phyloP scores from a whole-genome alignment of 2,888 invertebrate genomes.

The Proisotoma minuta region DNA sequence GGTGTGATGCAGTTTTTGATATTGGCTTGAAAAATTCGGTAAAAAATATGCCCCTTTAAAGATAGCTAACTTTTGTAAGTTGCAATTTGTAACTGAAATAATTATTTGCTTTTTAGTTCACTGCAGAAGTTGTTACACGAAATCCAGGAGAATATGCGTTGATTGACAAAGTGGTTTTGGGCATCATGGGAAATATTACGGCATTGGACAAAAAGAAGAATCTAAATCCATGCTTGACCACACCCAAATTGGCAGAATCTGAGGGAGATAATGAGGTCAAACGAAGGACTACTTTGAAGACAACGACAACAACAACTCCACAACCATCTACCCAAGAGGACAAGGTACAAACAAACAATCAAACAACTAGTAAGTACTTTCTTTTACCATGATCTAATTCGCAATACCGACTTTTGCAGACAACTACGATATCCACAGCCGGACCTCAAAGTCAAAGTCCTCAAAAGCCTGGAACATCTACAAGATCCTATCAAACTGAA shows the following conservation, averaged over 20 bases:
- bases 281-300: background rate
- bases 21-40: constrained; percentile 16
- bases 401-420: too few species aligned
- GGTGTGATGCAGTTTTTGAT: constrained; percentile 34
- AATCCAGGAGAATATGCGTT: constrained; percentile 25
- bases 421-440: background rate
- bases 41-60: constrained; percentile 1
- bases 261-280: constrained; percentile 9
- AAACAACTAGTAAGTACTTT: too few species aligned
- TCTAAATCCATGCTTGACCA: constrained; percentile 20
- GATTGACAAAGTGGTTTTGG: constrained; percentile 30
- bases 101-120: constrained; percentile 15
- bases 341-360: constrained; percentile 4
- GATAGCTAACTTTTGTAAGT: background rate
- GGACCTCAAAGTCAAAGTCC: background rate
- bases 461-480: background rate
- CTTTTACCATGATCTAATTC: too few species aligned
- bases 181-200: constrained; percentile 23
- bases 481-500: constrained; percentile 4
- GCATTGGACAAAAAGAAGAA: background rate
- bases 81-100: background rate
- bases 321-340: constrained; percentile 14
- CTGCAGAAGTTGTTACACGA: constrained; percentile 8
- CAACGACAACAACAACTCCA: background rate
- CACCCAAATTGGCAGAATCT: background rate